These are phyloP conservation scores for Graptemys geographica DNA, from an alignment of 2,797 vertebrate species.

Conservation along the genomic window DNA sequence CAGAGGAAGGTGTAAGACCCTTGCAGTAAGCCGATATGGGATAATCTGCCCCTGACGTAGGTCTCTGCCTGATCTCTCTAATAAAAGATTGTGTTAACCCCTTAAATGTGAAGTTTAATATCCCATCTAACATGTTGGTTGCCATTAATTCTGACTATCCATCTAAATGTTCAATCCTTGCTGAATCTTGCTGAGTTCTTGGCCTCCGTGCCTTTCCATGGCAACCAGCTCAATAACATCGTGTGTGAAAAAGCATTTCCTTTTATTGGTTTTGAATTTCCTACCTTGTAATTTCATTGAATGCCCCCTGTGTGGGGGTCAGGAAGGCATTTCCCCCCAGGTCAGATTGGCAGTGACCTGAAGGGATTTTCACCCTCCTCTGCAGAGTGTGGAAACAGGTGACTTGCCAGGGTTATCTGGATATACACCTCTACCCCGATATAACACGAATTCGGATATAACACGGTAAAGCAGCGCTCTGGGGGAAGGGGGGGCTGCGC, in stretches of 20 bases:
- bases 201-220: neutral
- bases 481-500: no score
- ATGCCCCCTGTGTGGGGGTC: neutral
- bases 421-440: neutral
- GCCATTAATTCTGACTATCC: neutral
- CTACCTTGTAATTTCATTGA: neutral
- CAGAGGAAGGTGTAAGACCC: neutral
- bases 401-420: neutral
- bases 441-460: no score
- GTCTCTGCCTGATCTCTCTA: neutral
- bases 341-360: neutral
- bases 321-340: neutral
- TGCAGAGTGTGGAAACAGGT: neutral
- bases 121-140: neutral
- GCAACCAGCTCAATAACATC: neutral
- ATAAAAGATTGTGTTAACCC: neutral
- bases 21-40: neutral
- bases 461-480: no score
- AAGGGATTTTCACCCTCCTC: neutral
- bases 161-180: neutral
- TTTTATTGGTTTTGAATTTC: neutral
- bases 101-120: neutral
- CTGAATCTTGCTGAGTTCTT: neutral
- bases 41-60: neutral
- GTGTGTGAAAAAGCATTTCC: neutral